Conservation (phyloP, 2,888 invertebrate species). For the Volucella zonaria region DNA sequence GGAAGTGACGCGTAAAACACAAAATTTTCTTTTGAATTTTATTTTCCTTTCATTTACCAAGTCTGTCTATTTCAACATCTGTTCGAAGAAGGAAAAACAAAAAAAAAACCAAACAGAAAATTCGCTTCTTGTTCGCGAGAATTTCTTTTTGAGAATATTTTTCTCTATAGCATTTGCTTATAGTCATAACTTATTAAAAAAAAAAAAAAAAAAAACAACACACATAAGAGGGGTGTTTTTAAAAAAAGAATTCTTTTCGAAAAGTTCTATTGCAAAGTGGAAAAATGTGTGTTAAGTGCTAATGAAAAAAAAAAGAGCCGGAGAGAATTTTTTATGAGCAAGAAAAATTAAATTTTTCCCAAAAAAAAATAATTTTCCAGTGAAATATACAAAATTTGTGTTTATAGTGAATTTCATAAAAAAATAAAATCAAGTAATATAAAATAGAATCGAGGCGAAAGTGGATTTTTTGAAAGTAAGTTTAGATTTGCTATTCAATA, state of each 20-base stretch:
- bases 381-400: conserved; percentile 13
- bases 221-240: background rate
- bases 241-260: background rate
- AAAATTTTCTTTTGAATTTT: conserved; percentile 7
- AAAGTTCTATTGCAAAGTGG: background rate
- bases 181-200: background rate
- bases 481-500: background rate
- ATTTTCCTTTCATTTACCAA: conserved; percentile 4
- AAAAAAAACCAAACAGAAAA: background rate
- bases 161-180: background rate
- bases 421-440: too few species aligned
- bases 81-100: background rate
- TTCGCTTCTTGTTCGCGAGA: background rate
- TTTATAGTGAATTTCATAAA: conserved; percentile 5
- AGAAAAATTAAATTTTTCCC: background rate
- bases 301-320: background rate
- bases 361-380: background rate
- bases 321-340: background rate
- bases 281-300: conserved; percentile 22
- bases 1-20: conserved; percentile 53
- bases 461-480: conserved; percentile 4
- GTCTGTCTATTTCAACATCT: conserved; percentile 9
- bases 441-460: too few species aligned
- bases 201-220: background rate
- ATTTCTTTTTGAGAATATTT: background rate